Base-by-base conservation (phyloP, 2,797 vertebrate species). In the Zonotrichia albicollis region DNA sequence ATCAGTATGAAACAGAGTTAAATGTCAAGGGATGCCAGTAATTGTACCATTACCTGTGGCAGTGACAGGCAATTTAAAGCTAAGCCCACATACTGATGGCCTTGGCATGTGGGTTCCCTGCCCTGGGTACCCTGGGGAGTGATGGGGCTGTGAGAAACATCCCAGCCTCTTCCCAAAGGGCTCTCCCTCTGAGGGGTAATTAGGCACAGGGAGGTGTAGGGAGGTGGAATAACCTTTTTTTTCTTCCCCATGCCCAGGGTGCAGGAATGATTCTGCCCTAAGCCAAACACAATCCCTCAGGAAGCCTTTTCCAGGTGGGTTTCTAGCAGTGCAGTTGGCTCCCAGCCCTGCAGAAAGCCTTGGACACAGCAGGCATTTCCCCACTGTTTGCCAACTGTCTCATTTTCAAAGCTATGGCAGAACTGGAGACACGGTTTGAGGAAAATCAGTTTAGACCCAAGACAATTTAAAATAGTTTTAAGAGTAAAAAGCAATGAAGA, bases 401-500 rank as follows among this genome's bases (percentile, higher is more conserved):
- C 90, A 16, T 62, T 90, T 94, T 71, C 82, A 91, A 86, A 91
- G 92, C 70, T 55, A 7, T 3, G 9, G 50, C 53, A 50, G 70
- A 57, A 77, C 16, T 61, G 79, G 54, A 92, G 88, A 20, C 40
- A 13, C 2, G 15, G 42, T 73, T 80, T 85, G 67, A 51, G 74
- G 79, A 83, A 87, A 88, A 83, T 54, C 83, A 43, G 62, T 84
- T 95, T 78, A 62, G 53, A 83, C 68, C 55, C 87, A 89, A 94
- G 58, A 65, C 50, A 88, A 88, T 83, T 93, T 71, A 74, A 93
- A 92, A 87, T 42, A 67, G 74, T 86, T 93, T 78, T 86, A 71
- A 84, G 64, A 66, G 76, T 76, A 74, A 78, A 93, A 94, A 70
- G 45, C 42, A 71, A 16, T 11, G 7, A 77, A 67, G 75, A 95